Base-by-base conservation (phyloP, 1,140 invertebrate genomes). In the Eurosta solidaginis region DNA sequence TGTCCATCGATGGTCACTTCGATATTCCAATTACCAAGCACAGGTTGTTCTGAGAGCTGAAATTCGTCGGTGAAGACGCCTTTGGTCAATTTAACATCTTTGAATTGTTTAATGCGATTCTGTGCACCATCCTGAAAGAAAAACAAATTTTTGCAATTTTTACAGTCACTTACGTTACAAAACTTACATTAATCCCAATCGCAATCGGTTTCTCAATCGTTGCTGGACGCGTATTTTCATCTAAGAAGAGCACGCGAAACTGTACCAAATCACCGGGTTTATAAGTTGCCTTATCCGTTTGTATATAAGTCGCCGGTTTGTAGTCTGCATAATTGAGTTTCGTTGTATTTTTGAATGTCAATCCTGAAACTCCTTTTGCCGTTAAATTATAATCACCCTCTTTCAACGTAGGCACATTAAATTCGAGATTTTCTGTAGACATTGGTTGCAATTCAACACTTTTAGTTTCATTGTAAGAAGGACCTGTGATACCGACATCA, bases 201-300 rank as follows among this genome's bases (percentile, higher is more conserved):
- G 74, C 78, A 22, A 82, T 80, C 0, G 85, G 82, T 20, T 79
- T 76, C 1, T 82, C 77, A 33, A 85, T 79, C 88, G 76, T 91
- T 79, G 87, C 90, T 78, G 87, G 96, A 82, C 93, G 92, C 10
- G 97, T 89, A 80, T 93, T 90, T 1, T 93, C 92, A 86, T 95
- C 93, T 27, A 97, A 88, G 29, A 95, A 90, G 40, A 98, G 89
- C n/a, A 94, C 92, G 80, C 97, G 91, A 83, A 97, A 98, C 83
- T 94, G 91, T 7, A 98, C 92, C 79, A 92, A 92, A 83, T 95
- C 92, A 12, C 93, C 92, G 0, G 96, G 96, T 85, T 97, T 96
- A 87, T 98, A 99, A 77, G 98, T 94, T 1, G 95, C 92, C 88
- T 97, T 96, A 88, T 99, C 97, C 0, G 96, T 98, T 88, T 98